These are phyloP conservation scores for Ceratosolen fusciceps DNA, from an alignment of 1,140 invertebrate genomes.

Conservation along the genomic window DNA sequence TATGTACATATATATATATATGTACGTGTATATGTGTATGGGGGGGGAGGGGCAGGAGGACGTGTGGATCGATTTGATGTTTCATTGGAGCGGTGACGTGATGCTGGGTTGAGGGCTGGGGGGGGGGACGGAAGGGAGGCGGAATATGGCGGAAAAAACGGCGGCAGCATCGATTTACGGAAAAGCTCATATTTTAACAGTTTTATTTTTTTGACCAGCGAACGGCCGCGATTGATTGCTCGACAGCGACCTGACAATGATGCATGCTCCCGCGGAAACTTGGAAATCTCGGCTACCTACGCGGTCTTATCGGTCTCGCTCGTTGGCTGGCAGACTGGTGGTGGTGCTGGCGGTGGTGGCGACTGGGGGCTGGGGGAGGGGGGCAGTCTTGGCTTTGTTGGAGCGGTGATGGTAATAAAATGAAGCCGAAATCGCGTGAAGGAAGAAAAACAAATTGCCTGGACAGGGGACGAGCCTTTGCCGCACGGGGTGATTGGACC, in stretches of 20 bases:
- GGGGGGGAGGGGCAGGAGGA: too few species aligned
- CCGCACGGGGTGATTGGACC: background rate
- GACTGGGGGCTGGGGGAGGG: slow-evolving; percentile 54
- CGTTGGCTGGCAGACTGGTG: background rate
- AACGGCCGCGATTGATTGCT: slow-evolving; percentile 54
- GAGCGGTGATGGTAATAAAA: background rate
- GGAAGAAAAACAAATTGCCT: slow-evolving; percentile 2
- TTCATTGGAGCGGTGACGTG: background rate
- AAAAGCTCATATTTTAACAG: slow-evolving; percentile 27
- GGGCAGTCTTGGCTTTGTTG: slow-evolving; percentile 49
- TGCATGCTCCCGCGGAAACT: slow-evolving; percentile 55
- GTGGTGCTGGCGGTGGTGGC: slow-evolving; percentile 34
- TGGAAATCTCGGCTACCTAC: too few species aligned
- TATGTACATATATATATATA: too few species aligned
- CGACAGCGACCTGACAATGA: slow-evolving; percentile 47
- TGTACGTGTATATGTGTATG: too few species aligned
- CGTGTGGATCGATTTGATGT: too few species aligned
- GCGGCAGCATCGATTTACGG: background rate
- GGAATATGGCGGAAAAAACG: background rate
- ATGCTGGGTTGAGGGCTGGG: background rate
- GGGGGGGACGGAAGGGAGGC: background rate
- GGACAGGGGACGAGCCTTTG: too few species aligned
- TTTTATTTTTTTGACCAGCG: slow-evolving; percentile 46
- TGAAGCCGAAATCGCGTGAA: too few species aligned
- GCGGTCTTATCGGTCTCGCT: slow-evolving; percentile 45